phyloP scores from a whole-genome alignment of 2,888 invertebrate species.

The Ochropleura plecta region DNA sequence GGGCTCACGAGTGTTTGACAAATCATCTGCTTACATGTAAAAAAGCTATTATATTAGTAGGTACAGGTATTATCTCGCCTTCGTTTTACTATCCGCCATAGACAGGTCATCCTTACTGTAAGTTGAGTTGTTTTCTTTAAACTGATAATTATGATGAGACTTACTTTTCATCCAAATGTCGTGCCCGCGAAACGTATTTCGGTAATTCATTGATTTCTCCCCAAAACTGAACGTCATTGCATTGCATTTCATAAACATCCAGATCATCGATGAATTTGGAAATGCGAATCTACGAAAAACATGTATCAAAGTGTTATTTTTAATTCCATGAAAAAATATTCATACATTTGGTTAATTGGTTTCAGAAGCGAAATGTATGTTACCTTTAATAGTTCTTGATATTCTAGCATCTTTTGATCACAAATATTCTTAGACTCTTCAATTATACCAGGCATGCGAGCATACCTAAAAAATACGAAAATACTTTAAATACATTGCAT shows the following conservation, averaged over 20 bases:
- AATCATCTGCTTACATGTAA: neutral
- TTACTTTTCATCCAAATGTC: conserved; percentile 93
- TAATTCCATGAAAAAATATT: neutral
- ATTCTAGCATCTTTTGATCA: conserved; percentile 95
- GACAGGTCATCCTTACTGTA: neutral
- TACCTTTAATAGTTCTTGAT: conserved; percentile 94
- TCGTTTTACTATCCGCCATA: neutral
- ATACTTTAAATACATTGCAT: neutral
- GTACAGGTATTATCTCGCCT: neutral
- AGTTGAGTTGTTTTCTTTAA: neutral
- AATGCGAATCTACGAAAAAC: conserved; percentile 89
- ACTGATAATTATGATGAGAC: conserved; percentile 34
- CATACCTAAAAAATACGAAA: conserved; percentile 89
- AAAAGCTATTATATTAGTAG: neutral
- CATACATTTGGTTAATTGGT: neutral
- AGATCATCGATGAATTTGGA: conserved; percentile 96
- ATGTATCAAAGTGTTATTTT: neutral
- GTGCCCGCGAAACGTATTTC: conserved; percentile 95
- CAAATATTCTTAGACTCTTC: conserved; percentile 95
- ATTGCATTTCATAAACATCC: conserved; percentile 94
- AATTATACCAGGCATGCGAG: conserved; percentile 94
- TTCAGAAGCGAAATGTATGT: neutral
- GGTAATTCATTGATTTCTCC: conserved; percentile 96
- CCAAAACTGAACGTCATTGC: conserved; percentile 96
- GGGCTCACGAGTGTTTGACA: neutral